Percentiles rank a stretch among this genome's conserved stretches.
phyloP scores from a whole-genome alignment of 2,888 invertebrate genomes.

The Rhagonycha fulva region DNA sequence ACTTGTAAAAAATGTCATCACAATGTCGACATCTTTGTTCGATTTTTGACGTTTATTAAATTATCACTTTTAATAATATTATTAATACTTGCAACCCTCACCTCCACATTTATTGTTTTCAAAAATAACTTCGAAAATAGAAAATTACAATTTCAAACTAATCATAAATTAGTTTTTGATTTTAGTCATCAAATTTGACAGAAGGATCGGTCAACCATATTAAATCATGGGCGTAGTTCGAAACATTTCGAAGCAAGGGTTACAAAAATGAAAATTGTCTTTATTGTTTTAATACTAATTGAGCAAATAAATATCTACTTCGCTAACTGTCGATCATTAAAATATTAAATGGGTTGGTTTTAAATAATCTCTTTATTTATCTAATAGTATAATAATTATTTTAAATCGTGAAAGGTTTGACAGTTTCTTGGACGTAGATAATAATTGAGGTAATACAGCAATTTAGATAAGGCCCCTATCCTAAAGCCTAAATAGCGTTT shows the following conservation, averaged over 20 bases:
- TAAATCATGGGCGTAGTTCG: background rate
- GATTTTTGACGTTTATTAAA: background rate
- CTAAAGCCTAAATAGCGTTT: too few relatives aligned
- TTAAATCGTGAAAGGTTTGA: too few relatives aligned
- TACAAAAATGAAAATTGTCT: too few relatives aligned
- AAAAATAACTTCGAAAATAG: background rate
- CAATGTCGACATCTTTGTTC: conserved; percentile 6
- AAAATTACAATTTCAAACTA: background rate
- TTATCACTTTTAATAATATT: background rate
- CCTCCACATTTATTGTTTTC: background rate
- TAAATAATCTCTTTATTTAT: too few relatives aligned
- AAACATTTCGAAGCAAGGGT: background rate
- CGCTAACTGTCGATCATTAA: too few relatives aligned
- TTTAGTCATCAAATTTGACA: background rate
- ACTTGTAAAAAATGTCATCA: background rate
- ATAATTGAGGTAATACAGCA: too few relatives aligned
- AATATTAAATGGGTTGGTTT: too few relatives aligned
- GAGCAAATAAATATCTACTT: too few relatives aligned
- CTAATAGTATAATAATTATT: too few relatives aligned
- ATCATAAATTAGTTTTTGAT: background rate
- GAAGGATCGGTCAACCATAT: background rate
- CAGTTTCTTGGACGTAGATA: too few relatives aligned
- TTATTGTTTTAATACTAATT: too few relatives aligned
- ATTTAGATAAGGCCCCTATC: too few relatives aligned
- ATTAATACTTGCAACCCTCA: background rate